phyloP scores from a whole-genome alignment of 2,888 invertebrate genomes.

The Amorpha juglandis region DNA sequence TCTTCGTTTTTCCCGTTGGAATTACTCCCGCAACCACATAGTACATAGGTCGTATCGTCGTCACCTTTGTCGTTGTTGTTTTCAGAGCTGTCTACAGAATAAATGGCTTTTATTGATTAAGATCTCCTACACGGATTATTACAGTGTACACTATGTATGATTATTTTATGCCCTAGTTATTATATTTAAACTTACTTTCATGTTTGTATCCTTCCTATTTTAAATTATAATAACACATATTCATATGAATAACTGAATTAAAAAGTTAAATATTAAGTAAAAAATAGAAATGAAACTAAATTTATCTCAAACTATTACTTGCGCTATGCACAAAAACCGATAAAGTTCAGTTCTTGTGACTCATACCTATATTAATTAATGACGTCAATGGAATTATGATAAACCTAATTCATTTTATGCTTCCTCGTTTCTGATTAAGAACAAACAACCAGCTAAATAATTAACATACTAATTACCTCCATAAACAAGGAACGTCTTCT shows the following conservation, averaged over 20 bases:
- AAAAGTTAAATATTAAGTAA: neutral
- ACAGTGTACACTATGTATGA: neutral
- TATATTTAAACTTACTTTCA: neutral
- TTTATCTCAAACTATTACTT: neutral
- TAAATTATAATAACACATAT: neutral
- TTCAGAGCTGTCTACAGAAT: neutral
- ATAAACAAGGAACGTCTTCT: constrained; percentile 3
- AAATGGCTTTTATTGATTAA: neutral
- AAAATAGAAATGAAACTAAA: neutral
- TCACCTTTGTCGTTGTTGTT: neutral
- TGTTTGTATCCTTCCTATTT: neutral
- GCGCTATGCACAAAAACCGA: neutral
- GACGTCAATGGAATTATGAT: neutral
- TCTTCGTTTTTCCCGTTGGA: neutral
- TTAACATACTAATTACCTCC: constrained; percentile 1
- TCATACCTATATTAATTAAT: neutral
- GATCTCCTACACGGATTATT: neutral
- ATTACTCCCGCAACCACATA: constrained; percentile 9
- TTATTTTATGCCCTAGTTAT: neutral
- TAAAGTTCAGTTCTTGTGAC: neutral
- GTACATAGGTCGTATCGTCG: neutral
- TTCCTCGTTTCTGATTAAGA: constrained; percentile 6
- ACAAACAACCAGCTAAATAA: constrained; percentile 6
- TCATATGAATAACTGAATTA: neutral
- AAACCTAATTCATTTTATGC: constrained; percentile 1